Evolutionary conservation across 2,888 invertebrate genomes (phyloP).

Genomic region (Taenaris catops): DNA sequence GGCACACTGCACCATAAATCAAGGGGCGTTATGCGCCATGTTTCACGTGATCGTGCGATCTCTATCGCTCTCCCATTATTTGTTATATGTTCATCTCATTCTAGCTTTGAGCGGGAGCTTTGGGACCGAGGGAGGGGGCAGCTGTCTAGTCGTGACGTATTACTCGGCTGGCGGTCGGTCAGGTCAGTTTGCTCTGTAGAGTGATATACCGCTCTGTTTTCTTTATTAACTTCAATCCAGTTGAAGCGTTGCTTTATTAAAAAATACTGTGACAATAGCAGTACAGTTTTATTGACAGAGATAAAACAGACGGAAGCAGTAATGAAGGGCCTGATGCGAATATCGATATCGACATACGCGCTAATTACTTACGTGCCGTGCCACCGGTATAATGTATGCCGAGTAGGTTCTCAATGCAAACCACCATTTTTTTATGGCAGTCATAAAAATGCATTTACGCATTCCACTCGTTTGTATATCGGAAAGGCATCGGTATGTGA

Average conservation of each 20-base stretch:
- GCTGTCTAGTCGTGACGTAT: constrained; percentile 78
- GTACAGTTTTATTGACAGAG: constrained; percentile 16
- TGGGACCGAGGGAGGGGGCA: constrained; percentile 59
- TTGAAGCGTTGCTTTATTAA: constrained; percentile 22
- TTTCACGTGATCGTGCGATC: constrained; percentile 67
- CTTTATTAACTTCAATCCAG: constrained; percentile 30
- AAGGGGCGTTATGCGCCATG: constrained; percentile 81
- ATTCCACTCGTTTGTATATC: too few species aligned
- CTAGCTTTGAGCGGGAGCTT: constrained; percentile 58
- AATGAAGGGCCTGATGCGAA: constrained; percentile 59
- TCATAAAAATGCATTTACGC: too few species aligned
- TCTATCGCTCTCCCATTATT: constrained; percentile 53
- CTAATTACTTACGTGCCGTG: constrained; percentile 66
- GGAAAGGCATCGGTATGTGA: too few species aligned
- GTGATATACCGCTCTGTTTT: constrained; percentile 36
- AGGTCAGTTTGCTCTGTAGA: constrained; percentile 52
- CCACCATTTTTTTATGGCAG: too few species aligned
- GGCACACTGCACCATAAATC: constrained; percentile 76
- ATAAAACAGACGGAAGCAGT: constrained; percentile 33
- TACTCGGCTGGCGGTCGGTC: constrained; percentile 65
- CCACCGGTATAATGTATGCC: constrained; percentile 66
- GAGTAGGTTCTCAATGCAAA: constrained; percentile 73
- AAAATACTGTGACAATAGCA: constrained; percentile 23
- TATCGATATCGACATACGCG: constrained; percentile 63
- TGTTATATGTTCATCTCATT: constrained; percentile 53